Base-by-base conservation (phyloP, 2,888 invertebrate genomes). In the Hydroisotoma schaefferi region DNA sequence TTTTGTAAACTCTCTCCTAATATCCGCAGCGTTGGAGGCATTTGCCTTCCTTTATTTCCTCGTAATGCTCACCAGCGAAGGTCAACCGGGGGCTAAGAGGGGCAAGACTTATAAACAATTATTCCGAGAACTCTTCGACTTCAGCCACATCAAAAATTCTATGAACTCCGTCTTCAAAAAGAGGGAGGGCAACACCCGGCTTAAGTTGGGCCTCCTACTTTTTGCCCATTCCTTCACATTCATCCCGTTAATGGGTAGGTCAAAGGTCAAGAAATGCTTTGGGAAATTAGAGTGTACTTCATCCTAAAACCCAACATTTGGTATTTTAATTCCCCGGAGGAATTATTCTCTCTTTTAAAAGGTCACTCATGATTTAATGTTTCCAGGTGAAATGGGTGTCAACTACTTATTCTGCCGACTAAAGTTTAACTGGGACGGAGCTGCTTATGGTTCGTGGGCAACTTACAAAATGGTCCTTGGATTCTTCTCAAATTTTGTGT, bases 381-480 rank as follows among this genome's bases (percentile, higher is more conserved):
- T 83, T 78, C 54, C 80, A 89, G 89, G 89, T 76, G 90, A 90
- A 78, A 88, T 90, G 87, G 85, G 87, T 26, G 89, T 91, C 2
- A 81, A 86, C 78, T 91, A 90, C 76, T 80, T 91, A 56, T 90
- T 90, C 75, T 88, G 88, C 28, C 82, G 90, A 64, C 89, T 85
- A 76, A 83, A 88, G 47, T 91, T 90, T 78, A 88, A 90, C 75
- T 91, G 90, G 90, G 86, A 90, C 74, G 90, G 90, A 78, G 87
- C 90, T 37, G 87, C 89, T 76, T 90, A 85, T 25, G 68, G 67
- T 25, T 12, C 57, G 5, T 69, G 43, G 38, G 68, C 67, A 63
- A 67, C 67, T 6, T 71, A 63, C 57, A 69, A 66, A 52, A 71
- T 57, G 6, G 59, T 71, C 8, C 33, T 71, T 5, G 68, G 69